phyloP scores from a whole-genome alignment of 2,888 invertebrate genomes.

The Drosophila mettleri region DNA sequence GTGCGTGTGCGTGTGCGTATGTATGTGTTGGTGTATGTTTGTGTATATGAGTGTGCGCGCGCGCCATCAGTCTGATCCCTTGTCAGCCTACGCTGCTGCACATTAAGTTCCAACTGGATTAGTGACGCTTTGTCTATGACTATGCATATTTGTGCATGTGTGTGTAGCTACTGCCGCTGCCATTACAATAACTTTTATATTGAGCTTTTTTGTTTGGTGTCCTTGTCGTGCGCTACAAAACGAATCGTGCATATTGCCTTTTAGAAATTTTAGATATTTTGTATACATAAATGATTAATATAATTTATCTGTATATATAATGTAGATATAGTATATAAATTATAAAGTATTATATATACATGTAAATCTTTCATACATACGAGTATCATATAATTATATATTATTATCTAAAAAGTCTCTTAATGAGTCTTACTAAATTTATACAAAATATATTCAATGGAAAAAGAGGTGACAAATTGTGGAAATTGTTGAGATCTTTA shows the following conservation, averaged over 20 bases:
- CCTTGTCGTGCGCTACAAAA: conserved; percentile 33
- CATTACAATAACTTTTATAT: conserved; percentile 11
- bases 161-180: conserved; percentile 11
- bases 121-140: conserved; percentile 44
- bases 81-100: conserved; percentile 44
- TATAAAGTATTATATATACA: too few relatives aligned
- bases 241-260: not conserved
- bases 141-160: conserved; percentile 7
- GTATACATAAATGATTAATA: too few relatives aligned
- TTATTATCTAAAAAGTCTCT: too few relatives aligned
- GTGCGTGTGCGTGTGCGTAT: conserved; percentile 28
- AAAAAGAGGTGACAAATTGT: too few relatives aligned
- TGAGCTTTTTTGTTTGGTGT: conserved; percentile 29
- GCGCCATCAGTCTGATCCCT: conserved; percentile 34
- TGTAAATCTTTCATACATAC: too few relatives aligned
- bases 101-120: conserved; percentile 68
- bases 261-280: too few relatives aligned
- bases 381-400: too few relatives aligned
- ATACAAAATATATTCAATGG: too few relatives aligned
- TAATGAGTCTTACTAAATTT: too few relatives aligned
- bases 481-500: not conserved
- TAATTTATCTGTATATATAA: too few relatives aligned
- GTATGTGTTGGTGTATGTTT: conserved; percentile 32
- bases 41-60: conserved; percentile 45
- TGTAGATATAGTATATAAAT: too few relatives aligned